These are phyloP conservation scores for Amniataba percoides DNA, from an alignment of 2,797 vertebrate species.

Conservation along the genomic window DNA sequence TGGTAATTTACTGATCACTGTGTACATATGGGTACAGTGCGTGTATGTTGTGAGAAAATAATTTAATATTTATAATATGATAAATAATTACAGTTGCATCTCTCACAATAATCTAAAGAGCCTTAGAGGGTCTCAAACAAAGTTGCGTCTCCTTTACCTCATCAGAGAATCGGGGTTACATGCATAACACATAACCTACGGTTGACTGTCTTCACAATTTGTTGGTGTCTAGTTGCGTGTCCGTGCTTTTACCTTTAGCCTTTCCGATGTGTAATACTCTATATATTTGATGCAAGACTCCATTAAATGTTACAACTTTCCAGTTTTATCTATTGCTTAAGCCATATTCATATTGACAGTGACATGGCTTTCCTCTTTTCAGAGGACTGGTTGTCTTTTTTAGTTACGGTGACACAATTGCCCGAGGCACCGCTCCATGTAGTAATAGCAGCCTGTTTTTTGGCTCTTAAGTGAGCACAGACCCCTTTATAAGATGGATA, in stretches of 20 bases:
- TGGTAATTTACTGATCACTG: too few species aligned
- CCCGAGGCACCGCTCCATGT: conserved; percentile 54
- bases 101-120: background rate
- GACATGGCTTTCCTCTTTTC: conserved; percentile 74
- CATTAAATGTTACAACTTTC: conserved; percentile 64
- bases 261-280: conserved; percentile 28
- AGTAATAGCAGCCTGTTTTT: conserved; percentile 51
- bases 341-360: conserved; percentile 68
- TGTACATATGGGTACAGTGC: background rate
- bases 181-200: conserved; percentile 37
- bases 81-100: too few species aligned
- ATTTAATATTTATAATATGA: too few species aligned
- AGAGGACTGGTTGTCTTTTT: conserved; percentile 62
- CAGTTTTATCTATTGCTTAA: conserved; percentile 43
- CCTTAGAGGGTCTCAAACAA: background rate
- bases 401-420: conserved; percentile 64
- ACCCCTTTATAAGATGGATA: conserved; percentile 36
- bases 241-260: conserved; percentile 36
- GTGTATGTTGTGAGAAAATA: background rate
- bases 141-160: background rate
- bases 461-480: conserved; percentile 43
- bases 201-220: conserved; percentile 28
- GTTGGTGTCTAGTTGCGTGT: conserved; percentile 22
- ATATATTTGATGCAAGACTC: conserved; percentile 50
- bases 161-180: conserved; percentile 21